phyloP scores from a whole-genome alignment of 2,797 vertebrate genomes.

The Pantherophis vulpinus region DNA sequence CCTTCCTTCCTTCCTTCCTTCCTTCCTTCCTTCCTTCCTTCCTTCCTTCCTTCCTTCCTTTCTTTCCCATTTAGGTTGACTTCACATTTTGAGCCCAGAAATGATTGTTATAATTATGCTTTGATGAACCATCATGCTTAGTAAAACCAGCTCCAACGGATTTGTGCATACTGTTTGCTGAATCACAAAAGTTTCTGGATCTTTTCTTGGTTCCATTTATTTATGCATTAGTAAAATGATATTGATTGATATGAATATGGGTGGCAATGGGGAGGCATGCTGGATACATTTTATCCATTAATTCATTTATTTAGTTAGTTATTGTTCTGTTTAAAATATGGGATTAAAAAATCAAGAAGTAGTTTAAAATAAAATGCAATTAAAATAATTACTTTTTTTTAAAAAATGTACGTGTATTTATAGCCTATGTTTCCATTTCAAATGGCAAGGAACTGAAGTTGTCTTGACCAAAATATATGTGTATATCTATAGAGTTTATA shows the following conservation, averaged over 20 bases:
- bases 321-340: not conserved
- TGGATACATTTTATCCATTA: not conserved
- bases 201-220: not conserved
- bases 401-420: too few relatives aligned
- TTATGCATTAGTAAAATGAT: not conserved
- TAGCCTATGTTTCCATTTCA: not conserved
- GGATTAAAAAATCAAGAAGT: not conserved
- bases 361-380: not conserved
- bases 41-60: rapidly evolving
- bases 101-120: not conserved
- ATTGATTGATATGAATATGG: not conserved
- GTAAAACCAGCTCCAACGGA: not conserved
- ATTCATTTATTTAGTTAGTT: not conserved
- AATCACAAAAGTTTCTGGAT: not conserved
- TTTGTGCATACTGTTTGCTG: not conserved
- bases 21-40: too few relatives aligned
- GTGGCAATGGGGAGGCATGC: not conserved
- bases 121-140: not conserved
- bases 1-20: not conserved
- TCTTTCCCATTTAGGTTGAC: not conserved
- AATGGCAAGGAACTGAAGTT: not conserved
- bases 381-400: not conserved
- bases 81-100: not conserved
- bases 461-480: not conserved
- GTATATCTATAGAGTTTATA: not conserved